Base-by-base conservation (phyloP, 2,888 invertebrate genomes). In the Philhelius pedissequus region DNA sequence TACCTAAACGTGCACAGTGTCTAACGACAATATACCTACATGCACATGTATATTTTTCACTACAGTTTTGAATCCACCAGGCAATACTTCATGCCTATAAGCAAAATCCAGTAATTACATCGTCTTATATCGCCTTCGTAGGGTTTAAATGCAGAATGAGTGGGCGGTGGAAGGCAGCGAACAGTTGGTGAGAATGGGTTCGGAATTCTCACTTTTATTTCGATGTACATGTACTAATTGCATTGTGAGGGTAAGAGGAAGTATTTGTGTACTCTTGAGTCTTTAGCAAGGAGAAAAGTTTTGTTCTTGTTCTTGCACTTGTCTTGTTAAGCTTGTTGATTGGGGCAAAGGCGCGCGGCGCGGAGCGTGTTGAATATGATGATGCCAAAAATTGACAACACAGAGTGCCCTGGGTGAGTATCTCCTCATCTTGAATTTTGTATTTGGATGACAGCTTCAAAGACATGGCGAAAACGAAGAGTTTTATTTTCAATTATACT, bases 81-180 rank as follows among this genome's bases (percentile, higher is more conserved):
- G 22, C n/a, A 48, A 13, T 22, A 40, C 68, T 78, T 73, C 40
- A 82, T 78, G 82, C 82, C 82, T 82, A 82, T 77, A 54, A 78
- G 82, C 82, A 82, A 45, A 73, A 82, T 82, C 54, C 62, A 52
- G 71, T 82, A 82, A 82, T 82, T 78, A 82, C 82, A 73, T 78
- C 82, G 68, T 82, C 77, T 82, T 82, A 77, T 62, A 73, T 77
- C 82, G 73, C 70, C 82, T 54, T 62, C 15, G 68, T 68, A 32
- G 40, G 68, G 78, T 30, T 73, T 78, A 66, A 71, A 71, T 35
- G 43, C 20, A 27, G 50, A 40, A 54, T 30, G 43, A 45, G 4
- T 30, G 11, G 15, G 25, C 5, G 25, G 25, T 25, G 25, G 25
- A 5, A 25, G 25, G 25, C 5, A 5, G 4, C n/a, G 9, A 32